Evolutionary conservation across 2,888 invertebrate genomes (phyloP), one percentile per base, ranked within the genome.

Genomic region (Nebria brevicollis): DNA sequence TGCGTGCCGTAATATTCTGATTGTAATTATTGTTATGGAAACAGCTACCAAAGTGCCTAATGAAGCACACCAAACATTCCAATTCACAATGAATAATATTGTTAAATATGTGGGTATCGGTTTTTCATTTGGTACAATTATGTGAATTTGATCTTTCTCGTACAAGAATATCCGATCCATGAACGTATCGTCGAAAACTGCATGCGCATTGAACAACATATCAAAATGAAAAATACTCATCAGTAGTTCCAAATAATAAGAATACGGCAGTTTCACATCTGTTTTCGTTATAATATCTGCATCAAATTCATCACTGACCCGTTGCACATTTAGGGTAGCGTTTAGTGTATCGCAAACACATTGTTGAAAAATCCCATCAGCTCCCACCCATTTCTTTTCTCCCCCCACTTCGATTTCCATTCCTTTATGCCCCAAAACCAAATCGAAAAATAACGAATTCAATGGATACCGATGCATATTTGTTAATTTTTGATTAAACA

Each of bases 391-490:
- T 15, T 65, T 10, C 15, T 64, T 54, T 15, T 43, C 34, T n/a
- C 41, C 66, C 34, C 72, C 41, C 41, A 65, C 54, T 20, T 77
- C 15, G 15, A 25, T 64, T 20, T 70, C 43, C 13, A 26, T 41
- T 4, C 72, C 42, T 64, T 64, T 26, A 72, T n/a, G 64, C 4
- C n/a, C 13, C 54, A 20, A 34, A 11, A 77, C 41, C n/a, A 20
- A 6, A 65, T 77, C 77, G 42, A 77, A 73, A 34, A 34, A 15
- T 20, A 72, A 72, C 15, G 77, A 64, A 64, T 77, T 77, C 1
- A 77, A 65, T 6, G 42, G 64, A 72, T 72, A 34, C 10, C 77
- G 72, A 73, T 77, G 26, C 77, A 77, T 77, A 15, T 77, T 77
- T 15, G 64, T 11, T 65, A 77, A 72, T 73, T 20, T 77, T 10